Evolutionary conservation across 2,113 vertebrate genomes (phyloP).

Genomic region (Synodontis membranacea): DNA sequence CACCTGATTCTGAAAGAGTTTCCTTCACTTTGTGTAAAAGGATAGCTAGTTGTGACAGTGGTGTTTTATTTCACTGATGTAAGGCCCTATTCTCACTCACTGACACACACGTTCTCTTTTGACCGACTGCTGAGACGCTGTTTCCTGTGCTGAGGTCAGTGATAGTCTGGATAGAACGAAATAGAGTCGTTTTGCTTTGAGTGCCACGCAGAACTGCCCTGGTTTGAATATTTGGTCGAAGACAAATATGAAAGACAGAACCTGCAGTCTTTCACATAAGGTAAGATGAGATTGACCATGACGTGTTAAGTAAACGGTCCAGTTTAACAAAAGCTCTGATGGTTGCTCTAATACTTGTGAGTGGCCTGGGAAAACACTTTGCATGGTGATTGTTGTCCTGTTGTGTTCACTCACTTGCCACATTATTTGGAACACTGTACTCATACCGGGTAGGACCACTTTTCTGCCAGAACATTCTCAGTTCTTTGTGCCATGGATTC

Average conservation of each 20-base stretch:
- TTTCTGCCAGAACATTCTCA: background rate
- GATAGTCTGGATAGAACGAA: background rate
- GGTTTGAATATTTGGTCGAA: background rate
- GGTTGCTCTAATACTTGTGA: background rate
- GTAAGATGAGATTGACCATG: background rate
- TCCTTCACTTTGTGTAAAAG: conserved; percentile 29
- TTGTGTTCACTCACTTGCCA: background rate
- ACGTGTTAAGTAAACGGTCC: background rate
- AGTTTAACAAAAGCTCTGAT: background rate
- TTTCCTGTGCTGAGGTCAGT: conserved; percentile 10
- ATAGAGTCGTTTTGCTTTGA: background rate
- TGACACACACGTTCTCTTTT: conserved; percentile 13
- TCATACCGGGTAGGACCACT: background rate
- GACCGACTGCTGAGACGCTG: conserved; percentile 3
- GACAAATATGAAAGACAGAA: background rate
- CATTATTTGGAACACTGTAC: background rate
- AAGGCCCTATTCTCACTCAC: background rate
- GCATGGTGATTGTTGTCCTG: background rate
- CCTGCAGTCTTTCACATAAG: background rate
- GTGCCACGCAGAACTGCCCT: background rate
- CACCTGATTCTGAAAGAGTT: conserved; percentile 16
- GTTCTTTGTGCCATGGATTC: background rate
- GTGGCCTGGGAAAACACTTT: background rate
- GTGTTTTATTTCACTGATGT: conserved; percentile 32
- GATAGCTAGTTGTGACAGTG: conserved; percentile 22